These are phyloP conservation scores for Tenualosa thibaudeaui DNA, from an alignment of 2,797 vertebrate species.

Conservation along the genomic window DNA sequence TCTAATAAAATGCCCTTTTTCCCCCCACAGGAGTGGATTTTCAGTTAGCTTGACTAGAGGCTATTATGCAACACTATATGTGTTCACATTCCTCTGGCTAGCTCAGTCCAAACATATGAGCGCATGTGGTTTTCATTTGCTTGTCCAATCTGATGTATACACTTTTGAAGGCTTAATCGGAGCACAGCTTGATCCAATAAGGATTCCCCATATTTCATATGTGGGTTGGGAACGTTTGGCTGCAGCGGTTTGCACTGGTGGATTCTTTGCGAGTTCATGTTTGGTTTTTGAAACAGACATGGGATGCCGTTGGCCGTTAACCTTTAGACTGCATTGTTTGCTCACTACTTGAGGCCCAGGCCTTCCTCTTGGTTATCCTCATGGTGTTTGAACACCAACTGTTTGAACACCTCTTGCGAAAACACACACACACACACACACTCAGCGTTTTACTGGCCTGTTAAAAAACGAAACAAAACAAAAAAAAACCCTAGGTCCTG, in stretches of 20 bases:
- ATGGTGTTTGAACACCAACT: neutral
- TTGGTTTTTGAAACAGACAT: neutral
- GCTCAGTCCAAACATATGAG: neutral
- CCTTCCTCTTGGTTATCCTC: slow-evolving; percentile 1
- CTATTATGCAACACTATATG: neutral
- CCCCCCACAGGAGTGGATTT: neutral
- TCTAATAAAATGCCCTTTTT: neutral
- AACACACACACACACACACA: neutral
- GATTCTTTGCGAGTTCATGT: neutral
- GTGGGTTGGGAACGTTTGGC: neutral
- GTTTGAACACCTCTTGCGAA: neutral
- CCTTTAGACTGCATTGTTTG: slow-evolving; percentile 12
- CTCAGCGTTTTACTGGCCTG: neutral
- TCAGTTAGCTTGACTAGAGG: neutral
- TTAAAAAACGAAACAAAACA: neutral
- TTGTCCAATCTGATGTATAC: slow-evolving; percentile 12
- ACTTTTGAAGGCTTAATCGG: neutral
- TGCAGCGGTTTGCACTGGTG: neutral
- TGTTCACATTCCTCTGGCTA: neutral
- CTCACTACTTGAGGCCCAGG: neutral
- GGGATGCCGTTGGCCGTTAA: neutral
- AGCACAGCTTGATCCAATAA: slow-evolving; percentile 19
- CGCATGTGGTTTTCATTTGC: slow-evolving; percentile 11
- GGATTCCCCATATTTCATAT: neutral
- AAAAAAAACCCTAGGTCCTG: neutral